phyloP scores from a whole-genome alignment of 2,888 invertebrate species.

The Lycophotia porphyrea region DNA sequence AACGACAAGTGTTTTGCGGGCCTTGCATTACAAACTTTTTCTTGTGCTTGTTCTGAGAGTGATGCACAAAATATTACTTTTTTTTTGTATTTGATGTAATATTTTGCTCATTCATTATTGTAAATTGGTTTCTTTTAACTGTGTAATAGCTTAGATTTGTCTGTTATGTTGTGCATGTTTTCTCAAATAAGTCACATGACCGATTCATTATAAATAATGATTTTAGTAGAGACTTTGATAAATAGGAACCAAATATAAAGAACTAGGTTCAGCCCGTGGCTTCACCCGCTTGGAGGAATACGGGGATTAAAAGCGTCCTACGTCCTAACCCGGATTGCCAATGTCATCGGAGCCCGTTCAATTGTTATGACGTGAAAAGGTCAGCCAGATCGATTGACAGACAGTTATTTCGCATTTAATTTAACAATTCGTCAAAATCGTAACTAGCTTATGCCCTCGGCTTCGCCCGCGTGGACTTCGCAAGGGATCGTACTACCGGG shows the following conservation, averaged over 20 bases:
- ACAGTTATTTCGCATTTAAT: background rate
- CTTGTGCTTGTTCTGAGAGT: no score
- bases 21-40: no score
- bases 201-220: background rate
- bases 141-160: no score
- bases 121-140: no score
- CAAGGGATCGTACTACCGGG: no score
- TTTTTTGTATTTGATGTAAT: no score
- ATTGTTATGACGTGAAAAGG: background rate
- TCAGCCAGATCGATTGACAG: background rate
- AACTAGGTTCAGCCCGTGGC: background rate
- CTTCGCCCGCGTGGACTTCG: no score
- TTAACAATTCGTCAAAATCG: background rate
- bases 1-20: no score
- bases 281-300: background rate
- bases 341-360: background rate
- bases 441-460: background rate
- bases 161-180: no score
- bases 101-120: no score
- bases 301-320: background rate
- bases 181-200: no score
- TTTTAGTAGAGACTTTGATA: background rate
- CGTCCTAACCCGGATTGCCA: background rate
- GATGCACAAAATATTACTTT: no score
- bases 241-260: background rate